phyloP scores from a whole-genome alignment of 2,113 vertebrate species.

The Thermophis baileyi region DNA sequence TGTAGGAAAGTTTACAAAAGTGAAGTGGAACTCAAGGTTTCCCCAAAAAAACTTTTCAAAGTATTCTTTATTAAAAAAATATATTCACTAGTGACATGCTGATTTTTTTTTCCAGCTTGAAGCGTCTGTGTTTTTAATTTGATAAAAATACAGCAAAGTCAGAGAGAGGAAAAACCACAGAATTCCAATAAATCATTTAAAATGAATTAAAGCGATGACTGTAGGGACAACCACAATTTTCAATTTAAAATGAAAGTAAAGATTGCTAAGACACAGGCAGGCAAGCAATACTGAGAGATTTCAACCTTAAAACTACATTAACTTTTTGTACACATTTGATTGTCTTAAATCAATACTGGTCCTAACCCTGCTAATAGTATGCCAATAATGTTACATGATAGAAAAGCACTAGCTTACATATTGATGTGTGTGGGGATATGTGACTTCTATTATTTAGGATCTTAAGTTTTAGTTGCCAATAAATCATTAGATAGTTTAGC shows the following conservation, averaged over 20 bases:
- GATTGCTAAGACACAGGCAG: conserved; percentile 32
- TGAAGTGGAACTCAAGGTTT: background rate
- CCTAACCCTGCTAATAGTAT: background rate
- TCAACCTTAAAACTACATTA: conserved; percentile 22
- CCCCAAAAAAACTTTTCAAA: conserved; percentile 14
- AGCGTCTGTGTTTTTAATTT: conserved; percentile 60
- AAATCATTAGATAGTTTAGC: background rate
- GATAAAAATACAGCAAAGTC: conserved; percentile 47
- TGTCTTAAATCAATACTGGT: conserved; percentile 40
- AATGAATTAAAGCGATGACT: conserved; percentile 61
- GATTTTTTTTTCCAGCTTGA: conserved; percentile 45
- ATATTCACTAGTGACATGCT: conserved; percentile 32
- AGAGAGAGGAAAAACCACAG: conserved; percentile 25
- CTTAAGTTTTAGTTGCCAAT: background rate
- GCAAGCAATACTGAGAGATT: conserved; percentile 49
- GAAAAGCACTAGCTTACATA: background rate
- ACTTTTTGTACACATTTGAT: conserved; percentile 44
- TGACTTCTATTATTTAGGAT: background rate
- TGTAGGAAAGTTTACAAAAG: background rate
- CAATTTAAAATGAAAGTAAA: conserved; percentile 32
- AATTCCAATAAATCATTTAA: conserved; percentile 63
- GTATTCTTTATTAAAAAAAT: conserved; percentile 23
- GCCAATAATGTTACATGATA: accelerated
- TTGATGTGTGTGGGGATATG: accelerated
- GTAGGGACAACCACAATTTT: conserved; percentile 54